Base-by-base conservation (phyloP, 2,888 invertebrate genomes). In the Nemotelus nigrinus region DNA sequence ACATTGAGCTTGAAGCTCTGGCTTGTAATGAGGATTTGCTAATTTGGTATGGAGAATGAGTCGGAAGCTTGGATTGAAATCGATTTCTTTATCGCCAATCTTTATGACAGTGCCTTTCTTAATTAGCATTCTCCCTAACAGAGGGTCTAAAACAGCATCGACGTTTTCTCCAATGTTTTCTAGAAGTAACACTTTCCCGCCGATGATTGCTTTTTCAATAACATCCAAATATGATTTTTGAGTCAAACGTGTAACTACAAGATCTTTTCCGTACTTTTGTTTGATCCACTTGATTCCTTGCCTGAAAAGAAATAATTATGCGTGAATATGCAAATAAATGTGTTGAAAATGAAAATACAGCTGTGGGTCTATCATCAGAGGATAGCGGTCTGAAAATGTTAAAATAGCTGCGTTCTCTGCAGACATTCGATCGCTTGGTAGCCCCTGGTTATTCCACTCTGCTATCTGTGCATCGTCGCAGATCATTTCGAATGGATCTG, bases 281-380 rank as follows among this genome's bases (percentile, higher is more conserved):
- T 96, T 97, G 80, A 98, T 96, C 98, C 98, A 98, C 86, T 97
- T 97, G 75, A 97, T 91, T 39, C 96, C 96, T 89, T 96, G 96
- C 68, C 91, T 91, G 72, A 58, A 78, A 79, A 57, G 57, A 76
- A 63, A 76, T 53, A 77, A 74, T 72, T 78, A 63, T 41, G 43
- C 25, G 58, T 8, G 25, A 7, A 58, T 58, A 10, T 63, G 5
- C 55, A 45, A 45, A 43, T 65, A 25, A 45, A 67, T 63, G 75
- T 25, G 43, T 10, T 60, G 25, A 3, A 71, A 76, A 55, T 25
- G 55, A 3, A 41, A 89, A 87, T 84, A 92, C 89, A 92, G 83
- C 86, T 97, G 97, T 0, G 97, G 97, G 88, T 98, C 98, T 81
- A 98, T 97, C 92, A 98, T 96, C 39, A 98, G 88, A 0, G 98